phyloP scores from a whole-genome alignment of 2,797 vertebrate species.

The Perodicticus potto region DNA sequence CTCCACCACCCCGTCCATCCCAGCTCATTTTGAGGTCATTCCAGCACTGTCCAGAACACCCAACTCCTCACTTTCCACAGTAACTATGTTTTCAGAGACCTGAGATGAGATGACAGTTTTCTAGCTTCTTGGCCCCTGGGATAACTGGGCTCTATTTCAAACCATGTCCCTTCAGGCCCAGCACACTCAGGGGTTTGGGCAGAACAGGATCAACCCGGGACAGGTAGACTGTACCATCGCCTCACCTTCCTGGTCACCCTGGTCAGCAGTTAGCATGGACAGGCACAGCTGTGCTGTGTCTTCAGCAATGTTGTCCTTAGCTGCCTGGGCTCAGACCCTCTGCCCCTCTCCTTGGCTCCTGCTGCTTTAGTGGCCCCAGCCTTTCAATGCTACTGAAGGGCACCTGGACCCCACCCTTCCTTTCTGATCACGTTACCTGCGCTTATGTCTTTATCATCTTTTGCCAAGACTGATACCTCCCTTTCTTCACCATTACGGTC shows the following conservation, averaged over 20 bases:
- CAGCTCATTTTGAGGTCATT: neutral
- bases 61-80: neutral
- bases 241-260: neutral
- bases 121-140: neutral
- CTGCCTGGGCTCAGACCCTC: neutral
- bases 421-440: neutral
- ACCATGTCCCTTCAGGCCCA: neutral
- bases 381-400: neutral
- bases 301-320: neutral
- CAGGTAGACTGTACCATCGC: neutral
- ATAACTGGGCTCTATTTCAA: neutral
- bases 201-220: neutral
- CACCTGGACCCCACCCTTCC: neutral
- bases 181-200: neutral
- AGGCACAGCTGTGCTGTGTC: neutral
- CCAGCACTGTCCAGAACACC: neutral
- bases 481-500: neutral
- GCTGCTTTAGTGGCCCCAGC: accelerated
- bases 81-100: neutral
- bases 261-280: neutral
- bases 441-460: neutral
- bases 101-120: neutral
- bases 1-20: neutral
- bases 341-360: neutral
- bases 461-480: neutral